A percentile compares a stretch with the other conserved stretches of the same genome.
These are phyloP conservation scores for Pseudopleuronectes americanus DNA, from an alignment of 2,797 vertebrate genomes.

Conservation along the genomic window DNA sequence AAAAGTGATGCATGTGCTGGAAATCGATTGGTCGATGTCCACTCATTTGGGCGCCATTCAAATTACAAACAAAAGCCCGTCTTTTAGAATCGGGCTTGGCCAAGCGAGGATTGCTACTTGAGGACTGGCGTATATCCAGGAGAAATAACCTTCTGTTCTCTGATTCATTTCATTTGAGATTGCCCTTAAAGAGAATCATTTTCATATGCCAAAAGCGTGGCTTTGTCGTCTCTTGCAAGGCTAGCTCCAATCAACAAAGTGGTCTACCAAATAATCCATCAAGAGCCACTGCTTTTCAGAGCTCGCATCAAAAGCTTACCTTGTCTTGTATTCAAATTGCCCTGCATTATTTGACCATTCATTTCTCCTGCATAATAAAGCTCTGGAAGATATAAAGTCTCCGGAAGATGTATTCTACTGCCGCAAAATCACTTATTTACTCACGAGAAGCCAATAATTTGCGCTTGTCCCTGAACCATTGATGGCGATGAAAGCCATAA, in stretches of 20 bases:
- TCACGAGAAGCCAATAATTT: conserved; percentile 52
- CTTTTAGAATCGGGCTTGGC: conserved; percentile 51
- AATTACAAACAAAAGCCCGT: conserved; percentile 59
- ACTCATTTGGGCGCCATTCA: conserved; percentile 76
- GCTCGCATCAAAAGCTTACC: conserved; percentile 68
- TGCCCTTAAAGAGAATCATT: conserved; percentile 72
- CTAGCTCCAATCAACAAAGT: conserved; percentile 65
- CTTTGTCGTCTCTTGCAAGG: conserved; percentile 72
- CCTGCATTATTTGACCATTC: conserved; percentile 66
- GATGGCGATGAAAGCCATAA: conserved; percentile 23
- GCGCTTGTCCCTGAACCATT: conserved; percentile 67
- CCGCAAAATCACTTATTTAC: conserved; percentile 63
- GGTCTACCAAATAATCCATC: conserved; percentile 69
- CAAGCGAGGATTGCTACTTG: conserved; percentile 63
- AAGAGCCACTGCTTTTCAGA: conserved; percentile 67
- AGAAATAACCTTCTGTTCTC: conserved; percentile 71
- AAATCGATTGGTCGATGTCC: conserved; percentile 70
- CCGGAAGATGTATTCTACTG: conserved; percentile 48
- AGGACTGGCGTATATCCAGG: conserved; percentile 64
- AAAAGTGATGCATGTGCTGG: conserved; percentile 51
- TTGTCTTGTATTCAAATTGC: conserved; percentile 71
- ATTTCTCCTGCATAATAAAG: conserved; percentile 54
- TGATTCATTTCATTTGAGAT: conserved; percentile 62
- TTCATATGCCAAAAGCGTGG: conserved; percentile 57
- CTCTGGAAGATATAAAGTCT: conserved; percentile 49